A percentile compares a stretch with the other conserved stretches of the same genome.
These are phyloP conservation scores for Semotilus atromaculatus DNA, from an alignment of 2,797 vertebrate genomes.

Conservation along the genomic window DNA sequence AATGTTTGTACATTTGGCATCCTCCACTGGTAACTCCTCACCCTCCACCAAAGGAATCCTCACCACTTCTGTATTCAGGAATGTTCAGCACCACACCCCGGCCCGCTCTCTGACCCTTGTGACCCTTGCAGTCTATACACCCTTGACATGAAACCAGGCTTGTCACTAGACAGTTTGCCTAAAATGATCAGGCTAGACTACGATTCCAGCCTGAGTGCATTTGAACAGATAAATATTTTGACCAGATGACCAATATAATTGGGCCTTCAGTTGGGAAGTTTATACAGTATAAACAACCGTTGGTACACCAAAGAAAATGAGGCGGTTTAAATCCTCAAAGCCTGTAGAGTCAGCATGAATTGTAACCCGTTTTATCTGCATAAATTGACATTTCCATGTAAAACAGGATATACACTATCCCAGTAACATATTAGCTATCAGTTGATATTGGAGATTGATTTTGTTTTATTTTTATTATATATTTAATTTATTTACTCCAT, in stretches of 20 bases:
- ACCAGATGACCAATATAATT: constrained; percentile 24
- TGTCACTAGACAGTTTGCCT: constrained; percentile 12
- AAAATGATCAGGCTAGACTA: constrained; percentile 3
- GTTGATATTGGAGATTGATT: background rate
- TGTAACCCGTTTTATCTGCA: background rate
- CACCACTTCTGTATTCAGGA: constrained; percentile 38
- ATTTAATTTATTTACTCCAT: background rate
- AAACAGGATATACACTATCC: background rate
- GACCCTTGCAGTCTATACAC: constrained; percentile 16
- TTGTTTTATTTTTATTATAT: background rate
- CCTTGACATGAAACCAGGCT: constrained; percentile 4
- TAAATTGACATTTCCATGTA: no score
- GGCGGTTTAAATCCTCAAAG: constrained; percentile 3
- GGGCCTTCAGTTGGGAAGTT: background rate
- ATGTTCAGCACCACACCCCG: constrained; percentile 38
- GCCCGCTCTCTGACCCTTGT: background rate
- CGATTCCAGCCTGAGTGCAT: background rate
- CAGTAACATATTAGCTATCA: background rate
- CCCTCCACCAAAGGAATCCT: constrained; percentile 24
- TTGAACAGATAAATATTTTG: constrained; percentile 27
- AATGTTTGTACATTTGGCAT: constrained; percentile 47
- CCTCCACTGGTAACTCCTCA: constrained; percentile 15
- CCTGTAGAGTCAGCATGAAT: constrained; percentile 1
- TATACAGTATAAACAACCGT: constrained; percentile 35
- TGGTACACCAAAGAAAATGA: background rate